phyloP scores from a whole-genome alignment of 1,140 invertebrate genomes.

The Phymastichus coffea region DNA sequence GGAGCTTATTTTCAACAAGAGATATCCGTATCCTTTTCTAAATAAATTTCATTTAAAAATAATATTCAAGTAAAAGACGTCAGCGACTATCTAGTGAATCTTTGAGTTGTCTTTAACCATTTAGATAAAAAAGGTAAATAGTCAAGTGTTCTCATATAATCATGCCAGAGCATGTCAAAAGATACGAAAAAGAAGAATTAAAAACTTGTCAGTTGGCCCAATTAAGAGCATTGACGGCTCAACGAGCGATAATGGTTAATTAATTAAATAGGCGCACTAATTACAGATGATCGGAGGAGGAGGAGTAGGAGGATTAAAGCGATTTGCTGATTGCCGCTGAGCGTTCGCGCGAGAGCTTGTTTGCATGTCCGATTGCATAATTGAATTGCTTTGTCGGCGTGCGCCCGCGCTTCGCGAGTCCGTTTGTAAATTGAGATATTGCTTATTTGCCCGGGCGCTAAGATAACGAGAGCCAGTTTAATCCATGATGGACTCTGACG shows the following conservation, averaged over 20 bases:
- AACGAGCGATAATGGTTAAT: slow-evolving; percentile 9
- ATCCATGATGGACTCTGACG: background rate
- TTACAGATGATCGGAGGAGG: slow-evolving; percentile 7
- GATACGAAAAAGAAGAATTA: no score
- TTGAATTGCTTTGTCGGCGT: slow-evolving; percentile 16
- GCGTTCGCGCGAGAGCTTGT: slow-evolving; percentile 11
- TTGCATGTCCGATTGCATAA: slow-evolving; percentile 27
- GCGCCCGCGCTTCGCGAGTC: background rate
- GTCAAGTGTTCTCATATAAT: no score
- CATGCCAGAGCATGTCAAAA: no score
- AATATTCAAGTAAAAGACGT: no score
- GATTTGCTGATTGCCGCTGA: slow-evolving; percentile 18
- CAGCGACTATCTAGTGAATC: no score
- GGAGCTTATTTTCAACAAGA: no score
- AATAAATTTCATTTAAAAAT: no score
- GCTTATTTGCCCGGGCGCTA: slow-evolving; percentile 16
- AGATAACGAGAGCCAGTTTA: slow-evolving; percentile 8
- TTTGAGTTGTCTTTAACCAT: no score
- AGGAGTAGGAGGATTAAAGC: background rate
- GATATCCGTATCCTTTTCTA: no score
- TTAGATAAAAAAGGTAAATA: no score
- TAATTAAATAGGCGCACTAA: slow-evolving; percentile 17
- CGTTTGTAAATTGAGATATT: slow-evolving; percentile 22
- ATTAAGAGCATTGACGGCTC: no score
- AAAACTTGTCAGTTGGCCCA: no score